Conservation (phyloP, 2,888 invertebrate species). For the Masnerella sp. region DNA sequence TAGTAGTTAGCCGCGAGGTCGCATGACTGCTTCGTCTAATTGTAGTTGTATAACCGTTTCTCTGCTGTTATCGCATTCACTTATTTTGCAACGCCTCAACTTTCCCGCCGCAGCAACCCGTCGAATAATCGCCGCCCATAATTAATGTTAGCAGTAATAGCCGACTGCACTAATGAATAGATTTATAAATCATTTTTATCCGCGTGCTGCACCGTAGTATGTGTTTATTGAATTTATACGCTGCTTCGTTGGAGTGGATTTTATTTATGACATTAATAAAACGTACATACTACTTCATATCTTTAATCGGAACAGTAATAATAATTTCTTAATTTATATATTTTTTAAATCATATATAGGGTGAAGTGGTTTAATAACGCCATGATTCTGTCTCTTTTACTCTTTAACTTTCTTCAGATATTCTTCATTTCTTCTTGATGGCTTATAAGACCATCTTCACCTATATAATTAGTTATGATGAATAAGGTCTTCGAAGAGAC, state of each 20-base stretch:
- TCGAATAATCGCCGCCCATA: conserved; percentile 16
- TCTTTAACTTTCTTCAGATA: no score
- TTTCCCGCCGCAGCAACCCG: conserved; percentile 14
- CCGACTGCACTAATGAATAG: conserved; percentile 27
- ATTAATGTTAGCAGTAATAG: conserved; percentile 17
- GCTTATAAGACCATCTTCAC: no score
- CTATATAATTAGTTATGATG: no score
- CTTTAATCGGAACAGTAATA: no score
- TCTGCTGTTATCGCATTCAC: conserved; percentile 43
- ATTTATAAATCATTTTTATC: conserved; percentile 32
- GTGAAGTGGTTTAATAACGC: no score
- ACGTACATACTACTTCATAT: no score
- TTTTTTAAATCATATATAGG: no score
- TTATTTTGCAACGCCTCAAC: conserved; percentile 16
- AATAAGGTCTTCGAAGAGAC: no score
- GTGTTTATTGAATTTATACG: no score
- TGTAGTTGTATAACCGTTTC: conserved; percentile 59
- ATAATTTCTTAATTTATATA: no score
- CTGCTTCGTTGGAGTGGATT: conserved; percentile 9
- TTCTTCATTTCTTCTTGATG: no score
- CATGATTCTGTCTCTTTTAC: no score
- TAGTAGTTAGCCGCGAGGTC: conserved; percentile 65
- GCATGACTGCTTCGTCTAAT: conserved; percentile 62
- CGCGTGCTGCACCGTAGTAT: background rate
- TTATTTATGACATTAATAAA: conserved; percentile 22